Evolutionary conservation across 2,888 invertebrate species (phyloP).

Genomic region (Gisinianus flammeolus): DNA sequence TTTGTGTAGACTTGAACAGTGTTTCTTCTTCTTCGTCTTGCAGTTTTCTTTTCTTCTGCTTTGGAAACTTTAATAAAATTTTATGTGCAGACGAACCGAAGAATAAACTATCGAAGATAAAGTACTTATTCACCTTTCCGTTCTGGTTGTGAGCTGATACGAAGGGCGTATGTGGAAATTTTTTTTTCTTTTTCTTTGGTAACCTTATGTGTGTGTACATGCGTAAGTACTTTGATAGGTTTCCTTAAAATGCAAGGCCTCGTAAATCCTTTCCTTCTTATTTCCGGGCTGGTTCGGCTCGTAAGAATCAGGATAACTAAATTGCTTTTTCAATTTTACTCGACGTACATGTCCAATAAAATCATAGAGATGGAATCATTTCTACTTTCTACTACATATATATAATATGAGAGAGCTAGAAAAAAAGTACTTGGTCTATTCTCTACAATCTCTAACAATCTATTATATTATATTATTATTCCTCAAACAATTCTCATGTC

Average conservation of each 20-base stretch:
- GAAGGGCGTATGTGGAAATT: background rate
- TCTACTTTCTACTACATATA: too few relatives aligned
- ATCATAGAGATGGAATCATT: too few relatives aligned
- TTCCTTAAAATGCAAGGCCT: constrained; percentile 20
- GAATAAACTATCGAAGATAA: constrained; percentile 13
- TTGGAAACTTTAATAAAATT: constrained; percentile 19
- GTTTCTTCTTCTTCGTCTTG: background rate
- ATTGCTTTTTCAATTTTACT: constrained; percentile 27
- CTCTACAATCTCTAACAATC: too few relatives aligned
- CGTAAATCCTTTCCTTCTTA: constrained; percentile 27
- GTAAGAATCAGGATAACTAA: constrained; percentile 16
- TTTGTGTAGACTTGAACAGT: background rate
- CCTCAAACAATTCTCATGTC: too few relatives aligned
- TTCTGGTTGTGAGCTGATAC: background rate
- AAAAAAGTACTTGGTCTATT: too few relatives aligned
- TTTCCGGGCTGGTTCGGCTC: constrained; percentile 10
- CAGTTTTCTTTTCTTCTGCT: background rate
- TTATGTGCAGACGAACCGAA: constrained; percentile 20
- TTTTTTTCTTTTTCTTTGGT: too few relatives aligned
- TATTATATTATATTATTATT: too few relatives aligned
- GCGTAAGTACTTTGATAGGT: constrained; percentile 14
- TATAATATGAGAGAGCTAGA: too few relatives aligned
- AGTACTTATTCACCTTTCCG: background rate
- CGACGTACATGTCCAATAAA: background rate
- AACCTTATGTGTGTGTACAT: background rate